phyloP scores from a whole-genome alignment of 2,888 invertebrate genomes.

The Heterodera filipjevi region DNA sequence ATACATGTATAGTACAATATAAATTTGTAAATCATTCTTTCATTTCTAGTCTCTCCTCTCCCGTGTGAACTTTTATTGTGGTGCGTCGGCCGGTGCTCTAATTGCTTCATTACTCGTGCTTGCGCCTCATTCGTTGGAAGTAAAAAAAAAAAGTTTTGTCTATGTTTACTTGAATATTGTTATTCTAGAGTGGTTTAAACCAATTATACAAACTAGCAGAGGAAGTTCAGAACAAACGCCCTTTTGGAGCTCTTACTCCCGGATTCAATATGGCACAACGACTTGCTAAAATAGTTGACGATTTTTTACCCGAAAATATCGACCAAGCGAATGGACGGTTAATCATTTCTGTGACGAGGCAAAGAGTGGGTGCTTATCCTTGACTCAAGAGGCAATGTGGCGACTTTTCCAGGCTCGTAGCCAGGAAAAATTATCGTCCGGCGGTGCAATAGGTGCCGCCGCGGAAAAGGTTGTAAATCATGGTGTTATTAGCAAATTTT shows the following conservation, averaged over 20 bases:
- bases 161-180: slow-evolving; percentile 26
- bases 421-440: no score
- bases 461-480: no score
- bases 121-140: slow-evolving; percentile 49
- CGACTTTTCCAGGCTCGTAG: not conserved
- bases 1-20: slow-evolving; percentile 20
- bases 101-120: slow-evolving; percentile 53
- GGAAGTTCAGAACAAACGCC: slow-evolving; percentile 49
- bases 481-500: no score
- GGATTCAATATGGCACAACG: slow-evolving; percentile 57
- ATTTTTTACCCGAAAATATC: slow-evolving; percentile 50
- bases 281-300: slow-evolving; percentile 48
- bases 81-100: slow-evolving; percentile 60
- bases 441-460: no score
- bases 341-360: slow-evolving; percentile 50
- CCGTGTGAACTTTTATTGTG: slow-evolving; percentile 49
- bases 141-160: slow-evolving; percentile 11
- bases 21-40: not conserved
- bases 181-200: slow-evolving; percentile 43
- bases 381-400: not conserved
- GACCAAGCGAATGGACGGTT: slow-evolving; percentile 45
- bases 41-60: slow-evolving; percentile 43
- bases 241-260: slow-evolving; percentile 62
- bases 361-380: not conserved
- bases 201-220: slow-evolving; percentile 60